phyloP scores from a whole-genome alignment of 2,113 vertebrate genomes.

The Melanerpes formicivorus region DNA sequence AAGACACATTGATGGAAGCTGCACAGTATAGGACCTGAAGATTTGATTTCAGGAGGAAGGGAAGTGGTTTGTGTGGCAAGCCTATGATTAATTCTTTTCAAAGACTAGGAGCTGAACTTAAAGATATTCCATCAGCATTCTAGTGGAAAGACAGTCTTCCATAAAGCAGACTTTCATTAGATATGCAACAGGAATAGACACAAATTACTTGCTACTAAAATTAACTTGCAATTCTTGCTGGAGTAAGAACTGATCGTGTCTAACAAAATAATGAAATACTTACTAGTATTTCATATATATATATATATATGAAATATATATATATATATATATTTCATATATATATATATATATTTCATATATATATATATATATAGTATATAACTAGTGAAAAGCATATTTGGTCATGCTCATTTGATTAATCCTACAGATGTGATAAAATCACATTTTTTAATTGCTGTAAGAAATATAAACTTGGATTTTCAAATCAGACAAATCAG shows the following conservation, averaged over 20 bases:
- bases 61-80: background rate
- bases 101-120: background rate
- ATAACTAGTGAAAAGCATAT: background rate
- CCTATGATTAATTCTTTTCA: background rate
- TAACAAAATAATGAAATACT: background rate
- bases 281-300: too few relatives aligned
- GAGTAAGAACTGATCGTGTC: background rate
- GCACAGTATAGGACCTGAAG: background rate
- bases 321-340: too few relatives aligned
- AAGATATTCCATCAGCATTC: background rate
- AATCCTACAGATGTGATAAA: background rate
- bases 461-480: background rate
- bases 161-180: background rate
- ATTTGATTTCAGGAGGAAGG: background rate
- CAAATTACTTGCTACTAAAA: background rate
- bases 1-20: background rate
- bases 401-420: background rate
- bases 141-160: background rate
- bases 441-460: background rate
- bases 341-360: too few relatives aligned
- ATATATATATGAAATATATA: too few relatives aligned
- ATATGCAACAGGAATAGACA: background rate
- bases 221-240: background rate
- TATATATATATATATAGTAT: too few relatives aligned
- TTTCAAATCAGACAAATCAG: background rate